These are phyloP conservation scores for Spinus pinus DNA, from an alignment of 2,797 vertebrate species.

Conservation along the genomic window DNA sequence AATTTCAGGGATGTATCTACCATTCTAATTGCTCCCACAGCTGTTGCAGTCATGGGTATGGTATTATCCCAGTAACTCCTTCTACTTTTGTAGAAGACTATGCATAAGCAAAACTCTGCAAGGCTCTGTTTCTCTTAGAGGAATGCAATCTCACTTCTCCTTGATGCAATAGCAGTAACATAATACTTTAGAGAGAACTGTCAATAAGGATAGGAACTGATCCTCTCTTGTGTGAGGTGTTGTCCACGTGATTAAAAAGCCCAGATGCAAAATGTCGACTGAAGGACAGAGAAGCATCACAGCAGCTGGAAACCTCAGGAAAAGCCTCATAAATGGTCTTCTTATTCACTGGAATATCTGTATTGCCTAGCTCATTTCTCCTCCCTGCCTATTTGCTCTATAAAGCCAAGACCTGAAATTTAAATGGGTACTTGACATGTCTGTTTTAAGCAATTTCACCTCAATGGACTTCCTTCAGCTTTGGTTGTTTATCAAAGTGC, in stretches of 20 bases:
- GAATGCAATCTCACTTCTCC: background rate
- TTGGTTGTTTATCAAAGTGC: background rate
- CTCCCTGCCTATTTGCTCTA: background rate
- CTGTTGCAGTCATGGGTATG: background rate
- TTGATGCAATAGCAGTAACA: background rate
- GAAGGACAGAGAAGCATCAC: background rate
- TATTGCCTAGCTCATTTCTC: background rate
- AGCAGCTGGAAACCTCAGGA: background rate
- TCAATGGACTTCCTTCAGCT: background rate
- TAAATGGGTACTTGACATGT: background rate
- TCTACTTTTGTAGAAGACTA: background rate
- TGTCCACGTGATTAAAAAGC: background rate
- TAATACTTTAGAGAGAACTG: background rate
- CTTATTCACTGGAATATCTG: background rate
- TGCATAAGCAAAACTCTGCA: background rate
- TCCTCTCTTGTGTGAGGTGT: background rate
- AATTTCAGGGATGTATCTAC: background rate
- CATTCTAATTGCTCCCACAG: background rate
- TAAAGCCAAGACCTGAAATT: conserved; percentile 1
- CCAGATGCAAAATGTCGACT: background rate
- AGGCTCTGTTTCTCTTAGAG: background rate
- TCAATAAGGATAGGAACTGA: background rate
- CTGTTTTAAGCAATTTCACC: conserved; percentile 22
- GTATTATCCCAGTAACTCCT: background rate
- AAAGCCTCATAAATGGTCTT: background rate